Evolutionary conservation across 2,113 vertebrate genomes (phyloP), one percentile per base, ranked within the genome.

Genomic region (Carassius gibelio): DNA sequence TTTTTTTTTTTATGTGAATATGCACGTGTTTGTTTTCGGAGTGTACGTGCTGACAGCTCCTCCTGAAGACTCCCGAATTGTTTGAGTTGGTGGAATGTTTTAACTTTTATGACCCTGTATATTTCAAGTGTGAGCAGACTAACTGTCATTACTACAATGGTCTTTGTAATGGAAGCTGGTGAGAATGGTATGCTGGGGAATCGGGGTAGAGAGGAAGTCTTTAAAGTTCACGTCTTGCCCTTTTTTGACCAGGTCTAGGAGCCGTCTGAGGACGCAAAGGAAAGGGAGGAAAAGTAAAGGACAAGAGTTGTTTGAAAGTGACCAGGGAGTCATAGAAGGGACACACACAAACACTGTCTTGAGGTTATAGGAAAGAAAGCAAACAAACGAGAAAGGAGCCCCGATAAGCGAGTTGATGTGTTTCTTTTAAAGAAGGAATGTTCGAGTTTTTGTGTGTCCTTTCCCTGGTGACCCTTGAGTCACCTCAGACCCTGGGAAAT

Each of bases 111-210:
- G 45, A 80, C 78, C 84, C 23, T 64, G 21, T 74, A 79, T 45
- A 74, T 81, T 45, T 68, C 64, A 66, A 75, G 66, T 77, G 59
- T 19, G 57, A 55, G 48, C 21, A 48, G 64, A 66, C 17, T 30
- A 50, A 42, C 34, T 72, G 81, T 83, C 38, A 76, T 85, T 50
- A 77, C 36, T 87, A 89, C 89, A 87, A 76, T 82, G 62, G 66
- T 74, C 75, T 85, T 85, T 83, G 79, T 85, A 45, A 57, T 81
- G 61, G 48, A 45, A 74, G 69, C 82, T 55, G 81, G 84, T 85
- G 85, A 82, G 79, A 90, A 86, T 52, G 79, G 75, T 79, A 78
- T 83, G 57, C 19, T 68, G 62, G 14, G 79, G 26, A 9, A 15
- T 42, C 2, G 1, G 52, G 45, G 48, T 14, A 59, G 30, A 8